Evolutionary conservation across 2,797 vertebrate species (phyloP).

Genomic region (Gymnodraco acuticeps): DNA sequence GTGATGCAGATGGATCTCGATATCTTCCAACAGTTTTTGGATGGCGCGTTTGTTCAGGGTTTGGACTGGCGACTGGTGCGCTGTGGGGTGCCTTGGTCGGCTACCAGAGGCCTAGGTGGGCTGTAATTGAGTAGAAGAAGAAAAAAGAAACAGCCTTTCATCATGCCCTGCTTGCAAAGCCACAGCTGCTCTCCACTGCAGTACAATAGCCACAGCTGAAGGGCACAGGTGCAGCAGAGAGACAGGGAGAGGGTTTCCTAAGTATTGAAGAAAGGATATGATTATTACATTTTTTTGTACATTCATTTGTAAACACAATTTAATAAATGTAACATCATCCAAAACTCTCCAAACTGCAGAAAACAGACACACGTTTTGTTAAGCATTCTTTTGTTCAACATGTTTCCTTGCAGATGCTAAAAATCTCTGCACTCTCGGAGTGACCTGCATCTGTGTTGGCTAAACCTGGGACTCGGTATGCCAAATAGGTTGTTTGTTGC

Average conservation of each 20-base stretch:
- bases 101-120: constrained; percentile 66
- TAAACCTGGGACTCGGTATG: constrained; percentile 33
- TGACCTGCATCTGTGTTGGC: constrained; percentile 45
- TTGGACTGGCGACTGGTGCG: constrained; percentile 45
- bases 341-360: constrained; percentile 11
- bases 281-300: constrained; percentile 26
- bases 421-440: constrained; percentile 9
- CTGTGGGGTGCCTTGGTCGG: constrained; percentile 67
- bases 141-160: constrained; percentile 61
- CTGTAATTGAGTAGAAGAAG: constrained; percentile 75
- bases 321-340: constrained; percentile 16
- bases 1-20: constrained; percentile 47
- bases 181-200: constrained; percentile 71
- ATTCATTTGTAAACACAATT: constrained; percentile 23
- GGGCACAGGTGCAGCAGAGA: constrained; percentile 73
- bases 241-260: constrained; percentile 28
- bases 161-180: constrained; percentile 49
- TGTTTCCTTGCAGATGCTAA: constrained; percentile 11
- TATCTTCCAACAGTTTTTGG: constrained; percentile 49
- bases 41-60: constrained; percentile 24
- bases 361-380: background rate
- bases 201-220: constrained; percentile 68
- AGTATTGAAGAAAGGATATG: constrained; percentile 18
- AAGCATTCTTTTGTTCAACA: constrained; percentile 3
- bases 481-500: constrained; percentile 40